Percentiles rank a stretch among this genome's conserved stretches.
phyloP scores from a whole-genome alignment of 2,888 invertebrate species.

The Gymnosoma rotundatum region DNA sequence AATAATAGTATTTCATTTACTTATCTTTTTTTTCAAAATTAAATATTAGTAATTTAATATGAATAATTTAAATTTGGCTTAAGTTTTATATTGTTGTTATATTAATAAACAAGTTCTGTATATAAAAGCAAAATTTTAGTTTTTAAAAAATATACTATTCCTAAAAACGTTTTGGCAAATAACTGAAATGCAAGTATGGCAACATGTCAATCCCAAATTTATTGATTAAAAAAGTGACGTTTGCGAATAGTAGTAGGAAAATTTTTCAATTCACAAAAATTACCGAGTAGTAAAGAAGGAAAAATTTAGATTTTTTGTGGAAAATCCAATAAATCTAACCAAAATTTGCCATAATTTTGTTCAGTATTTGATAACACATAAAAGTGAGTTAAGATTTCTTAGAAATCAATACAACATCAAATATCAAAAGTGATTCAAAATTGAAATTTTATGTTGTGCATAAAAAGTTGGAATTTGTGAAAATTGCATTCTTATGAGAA shows the following conservation, averaged over 20 bases:
- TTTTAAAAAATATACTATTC: no score
- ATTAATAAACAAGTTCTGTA: no score
- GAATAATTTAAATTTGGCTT: no score
- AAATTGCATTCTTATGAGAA: neutral
- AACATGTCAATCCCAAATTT: slow-evolving; percentile 47
- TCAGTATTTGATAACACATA: slow-evolving; percentile 7
- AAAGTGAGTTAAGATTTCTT: slow-evolving; percentile 47
- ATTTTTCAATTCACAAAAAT: slow-evolving; percentile 60
- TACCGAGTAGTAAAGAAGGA: slow-evolving; percentile 41
- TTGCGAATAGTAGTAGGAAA: slow-evolving; percentile 68
- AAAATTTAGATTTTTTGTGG: slow-evolving; percentile 37
- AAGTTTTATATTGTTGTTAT: no score
- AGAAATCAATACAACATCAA: neutral
- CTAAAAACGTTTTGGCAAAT: slow-evolving; percentile 4
- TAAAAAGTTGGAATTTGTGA: slow-evolving; percentile 25
- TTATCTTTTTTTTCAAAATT: no score
- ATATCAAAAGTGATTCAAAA: slow-evolving; percentile 4
- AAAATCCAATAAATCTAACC: slow-evolving; percentile 29
- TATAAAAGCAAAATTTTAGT: no score
- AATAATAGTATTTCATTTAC: no score
- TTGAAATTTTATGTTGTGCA: slow-evolving; percentile 18
- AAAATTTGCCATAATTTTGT: slow-evolving; percentile 18
- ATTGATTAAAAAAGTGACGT: slow-evolving; percentile 70
- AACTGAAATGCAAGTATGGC: slow-evolving; percentile 10
- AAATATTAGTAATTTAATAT: no score